Evolutionary conservation across 2,888 invertebrate species (phyloP), one percentile per base, ranked within the genome.

Genomic region (Drosophila nr. medialis): DNA sequence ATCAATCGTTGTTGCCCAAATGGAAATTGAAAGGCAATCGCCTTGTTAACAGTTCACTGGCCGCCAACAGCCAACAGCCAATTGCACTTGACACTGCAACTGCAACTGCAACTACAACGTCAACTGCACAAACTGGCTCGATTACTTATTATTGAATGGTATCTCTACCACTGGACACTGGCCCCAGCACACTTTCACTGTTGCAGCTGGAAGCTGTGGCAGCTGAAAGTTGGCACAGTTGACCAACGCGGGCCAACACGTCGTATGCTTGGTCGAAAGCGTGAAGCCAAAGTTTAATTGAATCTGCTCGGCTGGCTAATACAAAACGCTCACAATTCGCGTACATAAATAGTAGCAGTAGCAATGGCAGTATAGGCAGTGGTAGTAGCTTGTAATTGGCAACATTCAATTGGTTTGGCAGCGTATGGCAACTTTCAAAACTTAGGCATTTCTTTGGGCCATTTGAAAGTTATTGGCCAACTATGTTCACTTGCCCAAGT

Each of bases 211-310:
- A 5, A 45, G 42, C 29, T 24, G 56, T 21, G 45, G 45, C 13
- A 21, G 0, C 18, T 29, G 24, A 36, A 36, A 53, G 36, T n/a
- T 50, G 58, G 40, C 29, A 38, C 18, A 51, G 49, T 29, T 27
- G 49, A 18, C 54, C 11, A 40, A 30, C 29, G 77, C 65, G 65
- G 60, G 34, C 64, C 77, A 65, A 73, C 81, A 65, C 67, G 77
- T 81, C 73, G 81, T 73, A 71, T 77, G 72, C 71, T 77, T 75
- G 86, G 87, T 87, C 72, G 83, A 87, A 86, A 86, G 85, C 85
- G 89, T 86, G 79, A 86, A 89, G 90, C 68, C 73, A 89, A 87
- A 89, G 85, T 89, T 87, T 89, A 85, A 85, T 85, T 85, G 89
- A 85, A 85, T 84, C 75, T 79, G 72, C 70, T 63, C 64, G 53